Conservation (phyloP, 2,888 invertebrate genomes). For the Frankliniella intonsa region DNA sequence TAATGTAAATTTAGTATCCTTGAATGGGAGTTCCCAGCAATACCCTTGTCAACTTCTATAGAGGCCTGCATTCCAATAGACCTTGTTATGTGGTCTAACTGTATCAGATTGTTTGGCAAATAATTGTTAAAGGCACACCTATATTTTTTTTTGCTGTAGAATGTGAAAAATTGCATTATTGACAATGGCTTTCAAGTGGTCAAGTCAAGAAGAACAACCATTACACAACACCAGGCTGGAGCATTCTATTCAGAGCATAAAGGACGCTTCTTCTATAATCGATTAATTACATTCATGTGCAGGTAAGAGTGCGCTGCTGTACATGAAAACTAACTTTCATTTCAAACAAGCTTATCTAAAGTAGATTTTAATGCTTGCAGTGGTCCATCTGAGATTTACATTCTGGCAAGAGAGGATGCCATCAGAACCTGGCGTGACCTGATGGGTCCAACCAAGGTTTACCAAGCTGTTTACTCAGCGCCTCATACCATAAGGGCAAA, state of each 20-base stretch:
- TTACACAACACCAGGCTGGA: constrained; percentile 61
- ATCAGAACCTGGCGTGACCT: constrained; percentile 74
- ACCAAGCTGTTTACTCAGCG: constrained; percentile 68
- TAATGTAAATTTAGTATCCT: neutral
- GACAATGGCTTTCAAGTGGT: constrained; percentile 68
- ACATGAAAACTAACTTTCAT: constrained; percentile 3
- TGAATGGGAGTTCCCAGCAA: neutral
- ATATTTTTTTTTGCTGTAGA: constrained; percentile 45
- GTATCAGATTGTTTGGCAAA: constrained; percentile 29
- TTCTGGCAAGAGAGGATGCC: constrained; percentile 71
- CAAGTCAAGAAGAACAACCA: constrained; percentile 58
- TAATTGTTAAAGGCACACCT: constrained; percentile 17
- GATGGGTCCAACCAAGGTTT: constrained; percentile 89
- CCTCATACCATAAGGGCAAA: constrained; percentile 75
- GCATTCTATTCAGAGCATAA: constrained; percentile 79
- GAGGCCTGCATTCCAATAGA: too few species aligned
- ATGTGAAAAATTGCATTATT: constrained; percentile 63
- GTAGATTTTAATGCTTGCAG: constrained; percentile 52
- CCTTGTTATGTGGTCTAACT: neutral
- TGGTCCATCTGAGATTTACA: constrained; percentile 75
- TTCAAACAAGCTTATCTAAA: constrained; percentile 29
- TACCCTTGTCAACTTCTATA: too few species aligned
- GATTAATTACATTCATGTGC: constrained; percentile 74
- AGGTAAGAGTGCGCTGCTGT: constrained; percentile 52
- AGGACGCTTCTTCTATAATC: constrained; percentile 76